Conservation (phyloP, 1,140 invertebrate species). For the Sycophila sp. region DNA sequence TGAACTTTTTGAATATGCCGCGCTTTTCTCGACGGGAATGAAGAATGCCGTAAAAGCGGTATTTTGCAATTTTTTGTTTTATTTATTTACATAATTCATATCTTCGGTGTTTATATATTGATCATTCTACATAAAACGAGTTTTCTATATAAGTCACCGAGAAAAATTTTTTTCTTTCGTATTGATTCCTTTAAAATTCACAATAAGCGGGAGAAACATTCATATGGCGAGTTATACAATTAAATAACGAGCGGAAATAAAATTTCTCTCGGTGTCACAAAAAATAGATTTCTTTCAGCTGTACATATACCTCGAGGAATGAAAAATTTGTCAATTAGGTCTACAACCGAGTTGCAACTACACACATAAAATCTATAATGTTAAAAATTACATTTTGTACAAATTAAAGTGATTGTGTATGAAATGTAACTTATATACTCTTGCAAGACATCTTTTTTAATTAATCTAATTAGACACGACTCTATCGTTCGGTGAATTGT, state of each 20-base stretch:
- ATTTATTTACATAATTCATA: conserved; percentile 29
- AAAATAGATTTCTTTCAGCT: conserved; percentile 9
- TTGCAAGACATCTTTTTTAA: not conserved
- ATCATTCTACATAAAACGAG: conserved; percentile 15
- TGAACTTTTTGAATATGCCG: not conserved
- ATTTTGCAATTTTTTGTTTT: conserved; percentile 18
- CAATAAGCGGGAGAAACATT: too few species aligned
- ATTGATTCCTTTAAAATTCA: not conserved
- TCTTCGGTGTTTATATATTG: conserved; percentile 18
- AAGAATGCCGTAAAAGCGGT: conserved; percentile 32
- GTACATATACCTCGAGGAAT: not conserved
- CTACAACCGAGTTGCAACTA: not conserved
- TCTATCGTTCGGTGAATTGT: too few species aligned
- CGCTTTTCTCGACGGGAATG: not conserved
- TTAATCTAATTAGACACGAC: too few species aligned
- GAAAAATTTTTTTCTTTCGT: not conserved
- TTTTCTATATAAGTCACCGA: not conserved
- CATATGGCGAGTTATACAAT: too few species aligned
- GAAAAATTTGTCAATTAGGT: not conserved
- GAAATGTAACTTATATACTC: conserved; percentile 12
- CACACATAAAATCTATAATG: not conserved
- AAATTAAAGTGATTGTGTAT: conserved; percentile 23
- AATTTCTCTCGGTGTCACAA: conserved; percentile 18
- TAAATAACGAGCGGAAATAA: too few species aligned
- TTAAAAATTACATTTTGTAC: conserved; percentile 12